Percentiles rank a stretch among this genome's conserved stretches.
Evolutionary conservation across 2,797 vertebrate species (phyloP).

Genomic region (Aselliscus stoliczkanus): DNA sequence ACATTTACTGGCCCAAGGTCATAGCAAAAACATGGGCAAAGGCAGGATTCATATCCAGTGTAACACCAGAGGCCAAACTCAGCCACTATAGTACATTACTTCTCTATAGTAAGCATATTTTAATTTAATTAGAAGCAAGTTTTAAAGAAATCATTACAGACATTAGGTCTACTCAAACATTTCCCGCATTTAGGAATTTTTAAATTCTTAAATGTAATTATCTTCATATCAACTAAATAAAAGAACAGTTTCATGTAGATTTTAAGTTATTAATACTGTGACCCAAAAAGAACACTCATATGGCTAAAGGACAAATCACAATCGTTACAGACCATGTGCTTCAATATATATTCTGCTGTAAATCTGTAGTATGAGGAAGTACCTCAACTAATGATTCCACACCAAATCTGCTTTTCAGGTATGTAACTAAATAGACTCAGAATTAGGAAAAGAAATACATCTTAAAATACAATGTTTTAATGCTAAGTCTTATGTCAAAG

Average conservation of each 20-base stretch:
- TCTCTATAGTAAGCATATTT: neutral
- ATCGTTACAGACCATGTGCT: neutral
- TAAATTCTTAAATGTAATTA: slow-evolving; percentile 13
- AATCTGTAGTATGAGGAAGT: neutral
- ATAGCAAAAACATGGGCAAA: neutral
- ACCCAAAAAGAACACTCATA: neutral
- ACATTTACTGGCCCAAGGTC: neutral
- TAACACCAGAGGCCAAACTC: neutral
- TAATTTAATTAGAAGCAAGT: slow-evolving; percentile 11
- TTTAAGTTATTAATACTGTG: slow-evolving; percentile 8
- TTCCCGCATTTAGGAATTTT: neutral
- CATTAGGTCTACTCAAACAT: neutral
- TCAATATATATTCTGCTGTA: neutral
- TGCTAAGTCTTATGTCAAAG: neutral
- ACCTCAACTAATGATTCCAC: neutral
- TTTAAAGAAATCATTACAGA: slow-evolving; percentile 13
- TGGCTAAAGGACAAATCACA: neutral
- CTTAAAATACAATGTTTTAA: neutral
- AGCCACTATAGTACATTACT: neutral
- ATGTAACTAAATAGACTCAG: neutral
- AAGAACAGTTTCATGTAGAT: neutral
- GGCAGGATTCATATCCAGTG: neutral
- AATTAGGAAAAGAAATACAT: neutral
- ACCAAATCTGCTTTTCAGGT: slow-evolving; percentile 21
- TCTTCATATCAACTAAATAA: neutral